Base-by-base conservation (phyloP, 2,797 vertebrate species). In the Poecilia velifera region DNA sequence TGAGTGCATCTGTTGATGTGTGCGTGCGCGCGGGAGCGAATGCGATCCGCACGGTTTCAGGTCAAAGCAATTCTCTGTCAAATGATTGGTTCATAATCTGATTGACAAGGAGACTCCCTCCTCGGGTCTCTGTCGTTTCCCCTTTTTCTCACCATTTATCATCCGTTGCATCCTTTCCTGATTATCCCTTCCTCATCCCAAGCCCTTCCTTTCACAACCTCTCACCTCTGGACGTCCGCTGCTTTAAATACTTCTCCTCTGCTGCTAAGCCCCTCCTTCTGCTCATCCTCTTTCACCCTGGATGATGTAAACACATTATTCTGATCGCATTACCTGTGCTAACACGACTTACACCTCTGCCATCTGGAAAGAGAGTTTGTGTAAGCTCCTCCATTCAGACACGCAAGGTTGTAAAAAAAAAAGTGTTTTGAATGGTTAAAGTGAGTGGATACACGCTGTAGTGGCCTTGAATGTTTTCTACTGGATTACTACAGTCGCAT, bases 71-170 rank as follows among this genome's bases (percentile, higher is more conserved):
- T 95, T 92, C 91, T 91, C 87, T 78, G 86, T 87, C 89, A 91
- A 91, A 91, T 94, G 94, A 95, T 93, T 90, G 91, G 91, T 85
- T 88, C 77, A 78, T 96, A 96, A 96, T 96, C 90, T 93, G 95
- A 96, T 96, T 92, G 94, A 92, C 93, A 93, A 83, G 78, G 86
- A 82, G 85, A 76, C 92, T 89, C 66, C 83, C 81, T 86, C 85
- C 84, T 75, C 85, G 31, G 31, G 76, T 77, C 51, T 49, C 89
- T 81, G 82, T 90, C 89, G 72, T 81, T 80, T 87, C 71, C 59
- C 47, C 49, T 62, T 82, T 73, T 73, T 72, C 86, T 66, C 78
- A 34, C 86, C 87, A 9, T 92, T 87, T 59, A 68, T 93, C 91
- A 88, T 86, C 85, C 84, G 53, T 86, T 81, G 84, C 83, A 43